Percentiles rank a stretch among this genome's conserved stretches.
These are phyloP conservation scores for Caenorhabditis briggsae DNA, from an alignment of 1,140 invertebrate genomes.

Conservation along the genomic window DNA sequence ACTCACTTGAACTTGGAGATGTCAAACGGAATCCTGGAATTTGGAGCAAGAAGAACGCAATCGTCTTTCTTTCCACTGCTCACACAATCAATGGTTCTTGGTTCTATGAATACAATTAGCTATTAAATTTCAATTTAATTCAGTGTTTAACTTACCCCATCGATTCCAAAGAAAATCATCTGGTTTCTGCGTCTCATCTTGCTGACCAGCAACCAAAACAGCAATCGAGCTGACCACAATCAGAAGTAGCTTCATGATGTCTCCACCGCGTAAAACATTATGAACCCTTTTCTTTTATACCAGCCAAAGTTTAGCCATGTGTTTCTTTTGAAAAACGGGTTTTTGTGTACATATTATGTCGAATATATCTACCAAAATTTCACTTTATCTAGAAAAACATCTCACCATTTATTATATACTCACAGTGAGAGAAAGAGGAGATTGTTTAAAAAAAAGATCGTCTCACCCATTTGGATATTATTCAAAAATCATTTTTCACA, in stretches of 20 bases:
- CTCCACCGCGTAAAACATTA: background rate
- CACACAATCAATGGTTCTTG: slow-evolving; percentile 53
- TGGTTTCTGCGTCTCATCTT: slow-evolving; percentile 3
- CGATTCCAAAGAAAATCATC: slow-evolving; percentile 56
- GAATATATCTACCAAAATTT: slow-evolving; percentile 37
- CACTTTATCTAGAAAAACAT: slow-evolving; percentile 55
- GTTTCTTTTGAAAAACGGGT: slow-evolving; percentile 51
- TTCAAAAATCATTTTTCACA: background rate
- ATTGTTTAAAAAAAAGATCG: slow-evolving; percentile 10
- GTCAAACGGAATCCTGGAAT: slow-evolving; percentile 42
- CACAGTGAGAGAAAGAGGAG: background rate
- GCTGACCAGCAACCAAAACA: slow-evolving; percentile 18
- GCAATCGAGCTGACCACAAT: background rate
- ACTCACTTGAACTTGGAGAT: slow-evolving; percentile 50
- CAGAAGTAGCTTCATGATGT: background rate
- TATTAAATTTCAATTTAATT: too few species aligned
- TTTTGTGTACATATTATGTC: slow-evolving; percentile 42
- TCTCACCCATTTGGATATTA: slow-evolving; percentile 39
- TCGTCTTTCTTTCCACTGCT: slow-evolving; percentile 56
- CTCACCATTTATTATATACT: slow-evolving; percentile 38
- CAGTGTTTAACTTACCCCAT: slow-evolving; percentile 29
- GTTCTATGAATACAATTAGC: background rate
- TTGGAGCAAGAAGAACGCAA: slow-evolving; percentile 49
- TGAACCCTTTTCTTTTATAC: slow-evolving; percentile 24
- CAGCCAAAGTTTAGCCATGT: slow-evolving; percentile 17